A percentile compares a stretch with the other conserved stretches of the same genome.
Conservation (phyloP, 2,888 invertebrate species). For the Drosophila putrida region DNA sequence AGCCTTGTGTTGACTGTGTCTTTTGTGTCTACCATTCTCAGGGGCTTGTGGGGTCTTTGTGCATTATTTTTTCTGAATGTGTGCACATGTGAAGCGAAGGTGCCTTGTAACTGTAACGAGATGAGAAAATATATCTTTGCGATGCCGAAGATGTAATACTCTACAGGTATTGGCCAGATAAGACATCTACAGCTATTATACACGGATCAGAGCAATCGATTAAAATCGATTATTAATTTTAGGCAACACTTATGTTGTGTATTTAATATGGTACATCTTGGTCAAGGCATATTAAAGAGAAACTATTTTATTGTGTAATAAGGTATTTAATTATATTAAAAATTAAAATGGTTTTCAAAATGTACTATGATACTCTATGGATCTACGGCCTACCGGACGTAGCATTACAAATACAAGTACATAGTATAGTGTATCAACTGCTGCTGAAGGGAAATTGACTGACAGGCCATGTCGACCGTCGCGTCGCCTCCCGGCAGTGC, state of each 20-base stretch:
- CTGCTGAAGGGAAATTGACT: conserved; percentile 64
- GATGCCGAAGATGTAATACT: conserved; percentile 3
- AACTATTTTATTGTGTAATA: too few species aligned
- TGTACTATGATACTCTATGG: too few species aligned
- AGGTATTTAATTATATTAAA: too few species aligned
- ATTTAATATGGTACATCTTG: too few species aligned
- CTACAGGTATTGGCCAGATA: neutral
- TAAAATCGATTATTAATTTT: too few species aligned
- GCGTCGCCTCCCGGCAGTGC: conserved; percentile 31
- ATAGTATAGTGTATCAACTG: conserved; percentile 20
- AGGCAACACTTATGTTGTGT: too few species aligned
- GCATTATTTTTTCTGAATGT: conserved; percentile 23
- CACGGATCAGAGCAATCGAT: too few species aligned
- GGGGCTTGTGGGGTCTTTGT: conserved; percentile 38
- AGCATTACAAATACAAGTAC: too few species aligned
- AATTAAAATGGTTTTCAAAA: too few species aligned
- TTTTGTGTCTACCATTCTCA: conserved; percentile 64
- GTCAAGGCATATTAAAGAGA: too few species aligned
- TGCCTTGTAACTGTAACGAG: conserved; percentile 51
- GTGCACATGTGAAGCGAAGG: conserved; percentile 48
- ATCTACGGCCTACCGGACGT: too few species aligned
- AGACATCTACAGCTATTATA: too few species aligned
- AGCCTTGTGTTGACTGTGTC: conserved; percentile 55
- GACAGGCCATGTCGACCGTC: conserved; percentile 57
- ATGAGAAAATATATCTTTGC: neutral